Base-by-base conservation (phyloP, 2,797 vertebrate species). In the Poecile montanus region DNA sequence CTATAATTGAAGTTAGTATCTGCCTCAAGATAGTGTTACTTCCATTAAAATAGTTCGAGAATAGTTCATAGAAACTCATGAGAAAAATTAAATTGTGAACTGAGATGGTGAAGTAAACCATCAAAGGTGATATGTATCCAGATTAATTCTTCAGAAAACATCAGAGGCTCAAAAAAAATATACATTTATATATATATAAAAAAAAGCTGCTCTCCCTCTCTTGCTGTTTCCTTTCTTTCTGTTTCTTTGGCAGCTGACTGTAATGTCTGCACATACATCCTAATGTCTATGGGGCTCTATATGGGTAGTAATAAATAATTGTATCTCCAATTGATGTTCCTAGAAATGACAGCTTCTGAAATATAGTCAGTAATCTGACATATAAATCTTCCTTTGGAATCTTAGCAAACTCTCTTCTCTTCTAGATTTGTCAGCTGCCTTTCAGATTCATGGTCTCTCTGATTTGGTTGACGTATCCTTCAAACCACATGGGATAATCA, bases 291-390 rank as follows among this genome's bases (percentile, higher is more conserved):
- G 68, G 50, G 45, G 25, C 19, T 92, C 17, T 78, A 44, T 80
- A 75, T 57, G 73, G 56, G 25, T 45, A 81, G 50, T 34, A 91
- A 89, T 89, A 93, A 91, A 88, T 94, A 85, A 73, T 53, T 79
- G 19, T 63, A 67, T 78, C 60, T 92, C 36, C 56, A 91, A 20
- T 40, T 60, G 80, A 95, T 14, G 8, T 91, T 86, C 76, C 73
- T 83, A 65, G 70, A 84, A 84, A 70, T 63, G 94, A 92, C 89
- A 95, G 85, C 56, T 85, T 34, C 84, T 93, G 89, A 96, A 94
- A 90, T 89, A 77, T 3, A 75, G 70, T 44, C 47, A 82, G 47
- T 81, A n/a, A 38, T 89, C 61, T 94, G 94, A 81, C 85, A 86
- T 48, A 80, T 58, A 89, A 93, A 83, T 96, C 87, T 89, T 78